Evolutionary conservation across 1,140 invertebrate species (phyloP).

Genomic region (Diabrotica undecimpunctata): DNA sequence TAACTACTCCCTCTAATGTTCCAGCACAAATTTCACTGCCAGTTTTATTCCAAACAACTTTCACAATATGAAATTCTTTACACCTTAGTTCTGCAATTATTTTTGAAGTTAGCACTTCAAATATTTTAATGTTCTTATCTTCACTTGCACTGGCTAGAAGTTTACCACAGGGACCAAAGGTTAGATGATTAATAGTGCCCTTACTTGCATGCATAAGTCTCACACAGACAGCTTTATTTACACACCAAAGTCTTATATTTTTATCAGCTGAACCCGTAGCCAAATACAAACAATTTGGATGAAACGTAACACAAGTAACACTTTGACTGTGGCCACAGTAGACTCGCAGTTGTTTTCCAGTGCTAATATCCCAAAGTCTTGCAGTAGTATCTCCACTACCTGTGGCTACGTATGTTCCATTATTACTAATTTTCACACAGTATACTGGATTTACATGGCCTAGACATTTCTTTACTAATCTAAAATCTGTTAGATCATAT

Average conservation of each 20-base stretch:
- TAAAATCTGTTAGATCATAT: slow-evolving; percentile 30
- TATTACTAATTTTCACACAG: slow-evolving; percentile 73
- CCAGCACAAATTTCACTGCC: slow-evolving; percentile 61
- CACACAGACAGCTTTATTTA: slow-evolving; percentile 58
- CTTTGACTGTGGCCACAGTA: slow-evolving; percentile 80
- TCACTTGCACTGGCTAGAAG: slow-evolving; percentile 67
- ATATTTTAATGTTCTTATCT: slow-evolving; percentile 62
- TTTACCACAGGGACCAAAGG: slow-evolving; percentile 69
- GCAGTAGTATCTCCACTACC: slow-evolving; percentile 82
- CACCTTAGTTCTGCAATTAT: slow-evolving; percentile 60
- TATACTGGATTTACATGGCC: slow-evolving; percentile 86
- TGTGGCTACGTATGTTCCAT: slow-evolving; percentile 71
- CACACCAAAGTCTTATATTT: slow-evolving; percentile 63
- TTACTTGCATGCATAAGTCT: slow-evolving; percentile 60
- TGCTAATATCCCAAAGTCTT: slow-evolving; percentile 79
- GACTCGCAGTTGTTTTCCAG: slow-evolving; percentile 72
- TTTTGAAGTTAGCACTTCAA: slow-evolving; percentile 64
- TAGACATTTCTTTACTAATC: slow-evolving; percentile 48
- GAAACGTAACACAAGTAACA: slow-evolving; percentile 74
- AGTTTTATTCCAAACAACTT: slow-evolving; percentile 60
- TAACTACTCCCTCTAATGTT: slow-evolving; percentile 56
- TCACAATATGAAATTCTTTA: slow-evolving; percentile 58
- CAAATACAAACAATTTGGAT: slow-evolving; percentile 66
- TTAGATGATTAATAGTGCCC: slow-evolving; percentile 58
- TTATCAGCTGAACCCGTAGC: slow-evolving; percentile 68